Conservation (phyloP, 2,113 vertebrate genomes). For the Toxostoma redivivum region DNA sequence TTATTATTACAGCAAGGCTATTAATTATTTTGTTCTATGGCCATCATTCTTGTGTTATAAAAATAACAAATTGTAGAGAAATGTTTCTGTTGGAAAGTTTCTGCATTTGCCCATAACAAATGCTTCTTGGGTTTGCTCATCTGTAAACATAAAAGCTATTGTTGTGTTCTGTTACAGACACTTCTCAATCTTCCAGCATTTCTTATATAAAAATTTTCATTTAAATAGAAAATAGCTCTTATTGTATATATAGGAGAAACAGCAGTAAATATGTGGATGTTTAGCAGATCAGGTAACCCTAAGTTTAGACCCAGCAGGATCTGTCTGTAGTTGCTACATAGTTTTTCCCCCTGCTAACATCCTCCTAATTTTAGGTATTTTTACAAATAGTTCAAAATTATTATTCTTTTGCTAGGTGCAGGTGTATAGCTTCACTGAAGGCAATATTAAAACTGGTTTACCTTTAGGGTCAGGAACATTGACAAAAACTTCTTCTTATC, state of each 20-base stretch:
- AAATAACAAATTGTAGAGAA: neutral
- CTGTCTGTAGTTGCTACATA: neutral
- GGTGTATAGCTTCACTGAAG: neutral
- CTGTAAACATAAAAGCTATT: neutral
- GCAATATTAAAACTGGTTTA: conserved; percentile 8
- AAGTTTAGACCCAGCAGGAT: neutral
- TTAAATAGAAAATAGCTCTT: neutral
- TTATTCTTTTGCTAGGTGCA: neutral
- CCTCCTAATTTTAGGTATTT: neutral
- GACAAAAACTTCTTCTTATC: conserved; percentile 87
- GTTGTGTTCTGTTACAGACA: neutral
- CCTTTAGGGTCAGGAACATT: conserved; percentile 87
- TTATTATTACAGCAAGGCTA: neutral
- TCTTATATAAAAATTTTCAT: neutral
- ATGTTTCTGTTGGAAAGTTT: neutral
- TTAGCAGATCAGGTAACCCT: neutral
- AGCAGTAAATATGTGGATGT: neutral
- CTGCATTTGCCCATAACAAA: neutral
- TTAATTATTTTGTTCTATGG: neutral
- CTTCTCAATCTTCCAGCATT: neutral
- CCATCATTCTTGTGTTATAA: neutral
- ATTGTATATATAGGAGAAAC: neutral
- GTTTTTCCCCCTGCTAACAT: accelerated
- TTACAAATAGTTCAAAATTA: neutral
- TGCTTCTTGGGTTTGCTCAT: neutral